Evolutionary conservation across 2,797 vertebrate species (phyloP).

Genomic region (Rhincodon typus): DNA sequence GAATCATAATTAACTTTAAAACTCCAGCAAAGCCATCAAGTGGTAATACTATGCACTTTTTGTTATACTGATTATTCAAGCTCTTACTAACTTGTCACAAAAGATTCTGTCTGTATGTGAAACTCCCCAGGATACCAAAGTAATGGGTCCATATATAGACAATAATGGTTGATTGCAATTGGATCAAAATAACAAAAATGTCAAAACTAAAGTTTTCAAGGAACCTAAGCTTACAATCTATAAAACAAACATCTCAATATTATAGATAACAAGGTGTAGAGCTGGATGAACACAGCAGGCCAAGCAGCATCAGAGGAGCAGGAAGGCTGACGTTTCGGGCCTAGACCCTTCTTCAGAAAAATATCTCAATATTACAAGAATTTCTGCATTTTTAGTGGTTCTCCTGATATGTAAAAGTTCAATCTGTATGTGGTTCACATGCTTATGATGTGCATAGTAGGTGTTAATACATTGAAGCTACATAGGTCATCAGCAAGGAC

Average conservation of each 20-base stretch:
- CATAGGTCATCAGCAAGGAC: not conserved
- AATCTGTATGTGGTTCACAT: too few species aligned
- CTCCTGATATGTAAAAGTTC: too few species aligned
- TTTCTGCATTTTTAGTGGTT: not conserved
- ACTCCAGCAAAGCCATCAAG: not conserved
- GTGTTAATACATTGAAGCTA: not conserved
- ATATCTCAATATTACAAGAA: not conserved
- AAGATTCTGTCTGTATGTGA: not conserved
- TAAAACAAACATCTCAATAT: not conserved
- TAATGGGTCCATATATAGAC: not conserved
- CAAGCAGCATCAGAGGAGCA: too few species aligned
- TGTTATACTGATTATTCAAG: not conserved
- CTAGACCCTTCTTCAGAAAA: too few species aligned
- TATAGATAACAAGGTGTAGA: too few species aligned
- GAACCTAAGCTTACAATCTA: not conserved
- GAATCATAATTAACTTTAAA: conserved; percentile 15
- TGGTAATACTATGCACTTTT: not conserved
- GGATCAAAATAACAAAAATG: not conserved
- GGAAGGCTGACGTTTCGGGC: too few species aligned
- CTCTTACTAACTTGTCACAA: not conserved
- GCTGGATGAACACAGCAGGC: too few species aligned
- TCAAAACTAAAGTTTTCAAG: not conserved
- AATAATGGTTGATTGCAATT: not conserved
- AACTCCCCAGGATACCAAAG: not conserved
- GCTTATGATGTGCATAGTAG: not conserved